Evolutionary conservation across 2,113 vertebrate genomes (phyloP), one percentile per base, ranked within the genome.

Genomic region (Marcusenius ussheri): DNA sequence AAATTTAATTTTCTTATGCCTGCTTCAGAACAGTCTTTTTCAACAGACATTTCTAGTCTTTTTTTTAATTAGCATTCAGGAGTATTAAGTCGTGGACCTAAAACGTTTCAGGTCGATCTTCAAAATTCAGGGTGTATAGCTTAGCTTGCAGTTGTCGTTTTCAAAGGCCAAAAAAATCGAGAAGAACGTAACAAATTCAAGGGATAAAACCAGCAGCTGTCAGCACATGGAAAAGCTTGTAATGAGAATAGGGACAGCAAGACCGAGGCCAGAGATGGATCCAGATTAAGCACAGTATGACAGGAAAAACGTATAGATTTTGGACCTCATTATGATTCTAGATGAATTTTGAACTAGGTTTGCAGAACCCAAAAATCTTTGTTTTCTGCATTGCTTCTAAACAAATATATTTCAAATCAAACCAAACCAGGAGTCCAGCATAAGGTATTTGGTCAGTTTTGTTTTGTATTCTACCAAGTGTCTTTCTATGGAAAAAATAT

Each of bases 141-240:
- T 24, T 90, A 46, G 91, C 91, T 90, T 88, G 84, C 88, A 89
- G 91, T 89, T 35, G n/a, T 88, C 39, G 15, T 83, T 88, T 91
- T 89, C 83, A 51, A 86, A 84, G 9, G 21, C 85, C 50, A 77
- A 49, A 62, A 58, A 90, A 91, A 91, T 91, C 88, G 89, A 91
- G 90, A 56, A 10, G 89, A 91, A 90, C 88, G 85, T 84, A 58
- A 90, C 6, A 89, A 89, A 90, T 91, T 45, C 53, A 49, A 87
- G 53, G 74, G 90, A 90, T 88, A 90, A 88, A 88, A 50, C 70
- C 46, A 31, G 27, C 88, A 87, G 88, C 84, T 77, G 42, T 74
- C 77, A 80, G 87, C 46, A 19, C 27, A 56, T 35, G 49, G 85
- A 87, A 47, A 87, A 56, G 93, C 10, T 77, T 7, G 56, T 77